These are phyloP conservation scores for Takifugu flavidus DNA, from an alignment of 2,113 vertebrate species.

Conservation along the genomic window DNA sequence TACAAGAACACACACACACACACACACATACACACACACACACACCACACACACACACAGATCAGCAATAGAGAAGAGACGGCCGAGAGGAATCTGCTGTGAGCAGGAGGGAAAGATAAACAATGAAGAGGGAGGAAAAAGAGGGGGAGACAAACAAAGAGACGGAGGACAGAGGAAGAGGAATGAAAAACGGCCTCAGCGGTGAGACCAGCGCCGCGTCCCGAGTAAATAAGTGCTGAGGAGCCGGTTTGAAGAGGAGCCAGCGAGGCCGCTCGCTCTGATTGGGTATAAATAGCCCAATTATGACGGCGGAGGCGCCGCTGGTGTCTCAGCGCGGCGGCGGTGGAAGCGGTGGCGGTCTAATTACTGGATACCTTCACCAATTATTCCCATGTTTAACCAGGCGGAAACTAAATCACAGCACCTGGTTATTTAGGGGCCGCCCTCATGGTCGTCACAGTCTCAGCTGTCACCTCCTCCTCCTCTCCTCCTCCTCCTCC, in stretches of 20 bases:
- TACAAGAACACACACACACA: no score
- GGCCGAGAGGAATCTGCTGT: constrained; percentile 17
- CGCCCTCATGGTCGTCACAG: constrained; percentile 44
- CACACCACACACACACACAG: constrained; percentile 31
- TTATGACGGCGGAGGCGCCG: constrained; percentile 49
- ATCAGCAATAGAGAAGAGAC: constrained; percentile 39
- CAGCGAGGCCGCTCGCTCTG: constrained; percentile 42
- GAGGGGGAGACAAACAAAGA: constrained; percentile 30
- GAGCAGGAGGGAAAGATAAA: constrained; percentile 3
- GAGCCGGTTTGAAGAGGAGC: constrained; percentile 44
- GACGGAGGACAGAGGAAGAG: constrained; percentile 37
- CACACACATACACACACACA: background rate
- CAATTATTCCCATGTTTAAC: constrained; percentile 70
- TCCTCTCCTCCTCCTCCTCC: background rate
- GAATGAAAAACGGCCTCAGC: constrained; percentile 37
- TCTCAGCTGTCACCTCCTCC: constrained; percentile 52
- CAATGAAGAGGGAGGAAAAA: constrained; percentile 8
- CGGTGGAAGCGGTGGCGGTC: constrained; percentile 46
- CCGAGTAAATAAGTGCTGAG: constrained; percentile 44
- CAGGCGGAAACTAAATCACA: constrained; percentile 56
- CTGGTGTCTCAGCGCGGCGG: constrained; percentile 34
- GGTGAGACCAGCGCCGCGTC: constrained; percentile 22
- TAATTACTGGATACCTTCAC: constrained; percentile 68
- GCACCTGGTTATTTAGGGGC: constrained; percentile 64
- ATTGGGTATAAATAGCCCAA: constrained; percentile 68